Base-by-base conservation (phyloP, 2,888 invertebrate genomes). In the Tribolium freemani region DNA sequence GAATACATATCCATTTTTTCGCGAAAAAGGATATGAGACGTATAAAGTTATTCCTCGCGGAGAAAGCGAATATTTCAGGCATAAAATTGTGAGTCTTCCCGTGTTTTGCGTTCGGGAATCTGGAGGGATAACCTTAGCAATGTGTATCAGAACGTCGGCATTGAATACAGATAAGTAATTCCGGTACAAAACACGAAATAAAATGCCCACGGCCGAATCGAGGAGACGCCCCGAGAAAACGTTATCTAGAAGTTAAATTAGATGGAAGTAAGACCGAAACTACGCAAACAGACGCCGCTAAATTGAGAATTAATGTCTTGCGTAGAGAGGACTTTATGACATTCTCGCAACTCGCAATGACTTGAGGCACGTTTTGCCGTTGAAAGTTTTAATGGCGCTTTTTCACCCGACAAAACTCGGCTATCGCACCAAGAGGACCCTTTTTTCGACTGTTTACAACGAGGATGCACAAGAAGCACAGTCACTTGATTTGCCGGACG, bases 221-320 rank as follows among this genome's bases (percentile, higher is more conserved):
- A 51, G 64, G 46, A 56, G 56, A n/a, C 46, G 56, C 60, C 60
- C 60, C 48, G 30, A 46, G 60, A 50, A 60, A 58, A 50, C 68
- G 68, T 72, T 68, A 72, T 72, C 78, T 78, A 75, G 75, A 79
- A 80, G 80, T 79, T 81, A 80, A 82, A 82, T 81, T 81, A 79
- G 80, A 77, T 78, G 80, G 81, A 81, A 81, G 79, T 79, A 80
- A 79, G 79, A 79, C 77, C 78, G 70, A 80, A 71, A 79, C 77
- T 80, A 78, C 78, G 79, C 80, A 79, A 81, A 81, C 81, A 80
- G 80, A 81, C 79, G 80, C 78, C 76, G 78, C 79, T 78, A 79
- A 81, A 81, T 82, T 78, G 80, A 78, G 78, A 83, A 83, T 81
- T 83, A 81, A 83, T 81, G 82, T 81, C 77, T 80, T 80, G 80